phyloP scores from a whole-genome alignment of 2,797 vertebrate genomes.

The Artibeus jamaicensis region DNA sequence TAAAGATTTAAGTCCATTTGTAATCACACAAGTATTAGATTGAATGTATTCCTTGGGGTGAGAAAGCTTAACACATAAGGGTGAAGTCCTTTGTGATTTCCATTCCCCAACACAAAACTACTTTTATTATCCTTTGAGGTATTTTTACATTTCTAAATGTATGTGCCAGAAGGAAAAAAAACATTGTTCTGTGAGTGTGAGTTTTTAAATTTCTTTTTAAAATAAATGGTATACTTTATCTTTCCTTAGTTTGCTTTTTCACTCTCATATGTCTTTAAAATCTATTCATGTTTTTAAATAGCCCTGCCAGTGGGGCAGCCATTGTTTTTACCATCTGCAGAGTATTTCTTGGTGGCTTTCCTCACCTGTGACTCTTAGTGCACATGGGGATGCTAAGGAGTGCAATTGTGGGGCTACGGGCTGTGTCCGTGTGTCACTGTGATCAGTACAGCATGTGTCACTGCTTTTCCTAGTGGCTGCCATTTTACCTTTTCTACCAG shows the following conservation, averaged over 20 bases:
- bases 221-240: neutral
- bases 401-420: neutral
- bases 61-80: neutral
- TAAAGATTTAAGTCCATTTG: neutral
- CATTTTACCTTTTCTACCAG: neutral
- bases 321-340: neutral
- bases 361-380: neutral
- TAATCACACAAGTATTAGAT: neutral
- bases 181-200: neutral
- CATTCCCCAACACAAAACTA: neutral
- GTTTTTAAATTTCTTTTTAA: neutral
- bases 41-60: neutral
- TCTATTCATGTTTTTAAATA: neutral
- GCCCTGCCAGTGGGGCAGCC: neutral
- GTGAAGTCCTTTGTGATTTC: neutral
- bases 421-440: neutral
- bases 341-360: neutral
- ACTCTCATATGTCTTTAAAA: neutral
- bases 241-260: neutral
- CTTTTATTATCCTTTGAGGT: constrained; percentile 19
- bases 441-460: neutral
- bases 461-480: neutral
- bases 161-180: neutral
- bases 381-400: neutral
- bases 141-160: neutral